Conservation (phyloP, 30 jellyfish, hydroid and myxozoan species). For the Catostylus mosaicus region DNA sequence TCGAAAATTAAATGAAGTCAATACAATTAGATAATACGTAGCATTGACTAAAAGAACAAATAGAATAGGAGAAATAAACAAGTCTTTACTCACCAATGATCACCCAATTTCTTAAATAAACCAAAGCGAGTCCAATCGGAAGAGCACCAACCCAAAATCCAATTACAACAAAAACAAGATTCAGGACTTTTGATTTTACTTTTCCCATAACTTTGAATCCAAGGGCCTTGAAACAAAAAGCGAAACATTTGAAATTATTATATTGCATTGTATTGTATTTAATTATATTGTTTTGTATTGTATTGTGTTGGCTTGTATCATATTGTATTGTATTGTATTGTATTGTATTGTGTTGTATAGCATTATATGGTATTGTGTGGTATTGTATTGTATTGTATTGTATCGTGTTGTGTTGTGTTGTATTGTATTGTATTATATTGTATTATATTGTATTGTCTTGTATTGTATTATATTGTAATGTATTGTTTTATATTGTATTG, state of each 20-base stretch:
- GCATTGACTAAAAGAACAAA: too few species aligned
- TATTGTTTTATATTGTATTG: neutral
- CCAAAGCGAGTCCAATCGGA: constrained; percentile 51
- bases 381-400: neutral
- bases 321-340: neutral
- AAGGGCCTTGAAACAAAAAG: constrained; percentile 34
- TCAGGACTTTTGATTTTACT: constrained; percentile 26
- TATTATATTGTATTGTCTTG: too few species aligned
- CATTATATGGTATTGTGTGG: too few species aligned
- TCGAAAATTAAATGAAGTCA: too few species aligned
- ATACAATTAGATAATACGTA: too few species aligned
- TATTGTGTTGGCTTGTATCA: neutral
- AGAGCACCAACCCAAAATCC: constrained; percentile 59
- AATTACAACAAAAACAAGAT: constrained; percentile 34
- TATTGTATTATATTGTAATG: neutral
- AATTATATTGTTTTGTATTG: too few species aligned
- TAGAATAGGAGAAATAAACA: too few species aligned
- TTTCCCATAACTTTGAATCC: constrained; percentile 52
- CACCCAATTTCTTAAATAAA: constrained; percentile 39
- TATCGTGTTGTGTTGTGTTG: neutral
- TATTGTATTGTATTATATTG: neutral
- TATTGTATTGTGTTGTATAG: too few species aligned
- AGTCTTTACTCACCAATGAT: constrained; percentile 45
- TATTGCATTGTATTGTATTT: neutral
- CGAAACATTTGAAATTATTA: neutral